phyloP scores from a whole-genome alignment of 2,113 vertebrate genomes.

The Dicerorhinus sumatrensis region DNA sequence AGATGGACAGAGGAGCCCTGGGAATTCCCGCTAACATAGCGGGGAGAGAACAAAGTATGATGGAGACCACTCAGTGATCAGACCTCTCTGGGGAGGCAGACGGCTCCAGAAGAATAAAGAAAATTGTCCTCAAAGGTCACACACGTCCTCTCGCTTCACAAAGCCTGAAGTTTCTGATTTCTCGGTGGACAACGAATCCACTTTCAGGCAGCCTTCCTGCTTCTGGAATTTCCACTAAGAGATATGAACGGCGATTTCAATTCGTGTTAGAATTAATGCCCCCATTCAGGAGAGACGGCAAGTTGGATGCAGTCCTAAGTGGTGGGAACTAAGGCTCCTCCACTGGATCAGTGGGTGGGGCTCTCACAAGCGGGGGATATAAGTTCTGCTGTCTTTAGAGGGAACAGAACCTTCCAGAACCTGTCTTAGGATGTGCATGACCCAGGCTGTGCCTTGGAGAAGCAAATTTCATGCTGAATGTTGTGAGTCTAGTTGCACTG shows the following conservation, averaged over 20 bases:
- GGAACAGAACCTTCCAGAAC: neutral
- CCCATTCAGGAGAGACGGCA: neutral
- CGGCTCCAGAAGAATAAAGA: neutral
- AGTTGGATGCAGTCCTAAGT: neutral
- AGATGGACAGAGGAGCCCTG: neutral
- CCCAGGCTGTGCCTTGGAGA: neutral
- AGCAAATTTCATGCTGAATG: neutral
- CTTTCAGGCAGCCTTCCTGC: neutral
- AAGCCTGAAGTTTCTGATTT: slow-evolving; percentile 71
- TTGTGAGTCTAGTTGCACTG: too few relatives aligned
- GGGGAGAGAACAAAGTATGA: neutral
- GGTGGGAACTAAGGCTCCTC: slow-evolving; percentile 24
- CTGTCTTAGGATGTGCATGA: rapidly evolving
- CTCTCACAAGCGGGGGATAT: rapidly evolving
- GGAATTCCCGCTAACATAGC: neutral
- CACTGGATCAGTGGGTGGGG: neutral
- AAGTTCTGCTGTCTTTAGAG: neutral
- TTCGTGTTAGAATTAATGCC: slow-evolving; percentile 60
- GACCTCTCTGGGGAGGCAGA: neutral
- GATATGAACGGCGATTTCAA: neutral
- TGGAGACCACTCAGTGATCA: neutral
- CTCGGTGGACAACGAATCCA: slow-evolving; percentile 62
- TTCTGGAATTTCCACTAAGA: slow-evolving; percentile 64
- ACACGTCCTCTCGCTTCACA: slow-evolving; percentile 61
- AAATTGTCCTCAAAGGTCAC: slow-evolving; percentile 63